Conservation (phyloP, 2,113 vertebrate species). For the Nothocercus julius region DNA sequence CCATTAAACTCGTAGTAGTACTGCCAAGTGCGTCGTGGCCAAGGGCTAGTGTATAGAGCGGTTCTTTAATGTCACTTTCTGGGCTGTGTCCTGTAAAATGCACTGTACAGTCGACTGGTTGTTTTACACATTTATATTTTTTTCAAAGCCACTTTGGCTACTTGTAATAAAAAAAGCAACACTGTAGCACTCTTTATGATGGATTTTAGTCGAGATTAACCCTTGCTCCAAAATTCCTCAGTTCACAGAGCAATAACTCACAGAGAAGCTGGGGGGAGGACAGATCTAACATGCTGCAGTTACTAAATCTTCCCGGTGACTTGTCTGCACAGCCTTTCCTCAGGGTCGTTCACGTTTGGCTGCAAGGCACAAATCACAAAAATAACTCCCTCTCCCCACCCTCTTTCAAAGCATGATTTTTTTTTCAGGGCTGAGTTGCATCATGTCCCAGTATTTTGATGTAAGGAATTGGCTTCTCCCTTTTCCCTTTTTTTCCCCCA, state of each 20-base stretch:
- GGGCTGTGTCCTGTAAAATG: constrained; percentile 75
- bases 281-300: not conserved
- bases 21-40: constrained; percentile 68
- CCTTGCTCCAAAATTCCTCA: not conserved
- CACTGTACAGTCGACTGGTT: constrained; percentile 72
- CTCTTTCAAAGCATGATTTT: not conserved
- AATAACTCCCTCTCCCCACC: not conserved
- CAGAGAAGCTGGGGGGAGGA: not conserved
- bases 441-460: not conserved
- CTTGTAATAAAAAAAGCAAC: constrained; percentile 76
- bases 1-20: constrained; percentile 51
- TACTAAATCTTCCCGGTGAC: constrained; percentile 16
- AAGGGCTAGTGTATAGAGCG: constrained; percentile 68
- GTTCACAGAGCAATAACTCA: constrained; percentile 35
- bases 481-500: not conserved
- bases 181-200: constrained; percentile 50
- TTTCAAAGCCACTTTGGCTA: constrained; percentile 54
- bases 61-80: constrained; percentile 50
- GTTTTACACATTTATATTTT: constrained; percentile 80
- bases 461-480: not conserved
- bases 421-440: not conserved
- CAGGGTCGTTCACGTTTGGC: constrained; percentile 44
- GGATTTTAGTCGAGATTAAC: constrained; percentile 16
- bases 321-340: constrained; percentile 51
- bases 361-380: constrained; percentile 46